These are phyloP conservation scores for Aphaenogaster floridana DNA, from an alignment of 1,140 invertebrate species.

Conservation along the genomic window DNA sequence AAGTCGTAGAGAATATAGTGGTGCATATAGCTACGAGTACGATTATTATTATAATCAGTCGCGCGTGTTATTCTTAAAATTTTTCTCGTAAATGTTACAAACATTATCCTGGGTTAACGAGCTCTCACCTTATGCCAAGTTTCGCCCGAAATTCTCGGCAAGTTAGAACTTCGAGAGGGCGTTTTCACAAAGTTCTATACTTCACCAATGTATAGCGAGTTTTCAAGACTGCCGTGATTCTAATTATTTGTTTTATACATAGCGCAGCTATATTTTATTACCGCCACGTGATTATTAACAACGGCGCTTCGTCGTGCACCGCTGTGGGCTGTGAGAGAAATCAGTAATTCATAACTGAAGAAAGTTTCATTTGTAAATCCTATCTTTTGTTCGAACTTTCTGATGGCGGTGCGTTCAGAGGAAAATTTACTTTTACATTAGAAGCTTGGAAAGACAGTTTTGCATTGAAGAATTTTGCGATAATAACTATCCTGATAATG, in stretches of 20 bases:
- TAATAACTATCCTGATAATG: not conserved
- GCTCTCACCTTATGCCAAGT: constrained; percentile 29
- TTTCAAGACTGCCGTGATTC: constrained; percentile 23
- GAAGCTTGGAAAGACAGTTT: not conserved
- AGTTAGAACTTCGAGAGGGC: constrained; percentile 2
- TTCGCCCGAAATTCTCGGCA: constrained; percentile 45
- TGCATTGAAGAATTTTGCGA: not conserved
- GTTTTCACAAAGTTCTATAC: constrained; percentile 48
- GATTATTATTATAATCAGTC: constrained; percentile 10
- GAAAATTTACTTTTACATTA: not conserved
- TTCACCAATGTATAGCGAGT: constrained; percentile 25
- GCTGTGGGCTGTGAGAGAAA: not conserved
- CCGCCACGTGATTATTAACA: constrained; percentile 8
- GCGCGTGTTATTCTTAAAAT: constrained; percentile 46
- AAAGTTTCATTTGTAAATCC: constrained; percentile 22
- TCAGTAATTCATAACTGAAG: not conserved
- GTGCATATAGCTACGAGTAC: not conserved
- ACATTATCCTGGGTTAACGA: constrained; percentile 45
- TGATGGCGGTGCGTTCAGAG: not conserved
- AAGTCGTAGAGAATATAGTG: not conserved
- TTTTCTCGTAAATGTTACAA: constrained; percentile 28
- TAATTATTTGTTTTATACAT: constrained; percentile 49
- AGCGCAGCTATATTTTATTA: constrained; percentile 34
- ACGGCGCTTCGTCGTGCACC: not conserved
- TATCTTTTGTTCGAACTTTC: constrained; percentile 9